These are phyloP conservation scores for Phalanger gymnotis DNA, from an alignment of 2,797 vertebrate genomes.

Conservation along the genomic window DNA sequence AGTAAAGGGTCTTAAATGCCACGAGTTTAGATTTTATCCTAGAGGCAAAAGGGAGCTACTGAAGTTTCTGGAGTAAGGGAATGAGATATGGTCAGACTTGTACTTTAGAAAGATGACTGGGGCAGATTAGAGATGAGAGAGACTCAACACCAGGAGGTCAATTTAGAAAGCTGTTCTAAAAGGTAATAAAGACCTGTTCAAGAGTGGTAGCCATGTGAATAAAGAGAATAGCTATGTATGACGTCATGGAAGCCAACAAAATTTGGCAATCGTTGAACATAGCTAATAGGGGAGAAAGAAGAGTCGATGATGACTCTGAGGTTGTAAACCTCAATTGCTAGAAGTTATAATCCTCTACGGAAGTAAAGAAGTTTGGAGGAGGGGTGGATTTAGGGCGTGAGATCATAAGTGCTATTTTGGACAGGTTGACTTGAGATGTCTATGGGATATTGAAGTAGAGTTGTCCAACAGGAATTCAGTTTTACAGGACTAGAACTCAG, in stretches of 20 bases:
- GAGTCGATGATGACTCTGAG: not conserved
- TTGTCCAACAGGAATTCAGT: not conserved
- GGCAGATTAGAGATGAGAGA: not conserved
- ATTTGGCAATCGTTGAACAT: not conserved
- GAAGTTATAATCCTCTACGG: not conserved
- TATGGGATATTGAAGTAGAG: not conserved
- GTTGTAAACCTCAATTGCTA: not conserved
- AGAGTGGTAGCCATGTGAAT: not conserved
- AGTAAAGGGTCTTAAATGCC: not conserved
- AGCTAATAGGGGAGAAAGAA: not conserved
- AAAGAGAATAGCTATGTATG: not conserved
- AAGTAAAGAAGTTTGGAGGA: not conserved
- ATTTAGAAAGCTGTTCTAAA: not conserved
- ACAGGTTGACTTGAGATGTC: not conserved
- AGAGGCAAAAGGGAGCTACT: not conserved
- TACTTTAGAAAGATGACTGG: not conserved
- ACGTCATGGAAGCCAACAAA: not conserved
- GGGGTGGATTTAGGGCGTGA: not conserved
- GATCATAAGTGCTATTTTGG: not conserved
- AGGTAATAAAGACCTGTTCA: not conserved
- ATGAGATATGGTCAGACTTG: not conserved
- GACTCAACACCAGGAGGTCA: not conserved
- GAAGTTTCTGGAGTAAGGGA: not conserved
- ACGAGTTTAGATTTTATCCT: not conserved
- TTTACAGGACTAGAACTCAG: not conserved